Conservation (phyloP, 2,113 vertebrate genomes). For the Solea solea region DNA sequence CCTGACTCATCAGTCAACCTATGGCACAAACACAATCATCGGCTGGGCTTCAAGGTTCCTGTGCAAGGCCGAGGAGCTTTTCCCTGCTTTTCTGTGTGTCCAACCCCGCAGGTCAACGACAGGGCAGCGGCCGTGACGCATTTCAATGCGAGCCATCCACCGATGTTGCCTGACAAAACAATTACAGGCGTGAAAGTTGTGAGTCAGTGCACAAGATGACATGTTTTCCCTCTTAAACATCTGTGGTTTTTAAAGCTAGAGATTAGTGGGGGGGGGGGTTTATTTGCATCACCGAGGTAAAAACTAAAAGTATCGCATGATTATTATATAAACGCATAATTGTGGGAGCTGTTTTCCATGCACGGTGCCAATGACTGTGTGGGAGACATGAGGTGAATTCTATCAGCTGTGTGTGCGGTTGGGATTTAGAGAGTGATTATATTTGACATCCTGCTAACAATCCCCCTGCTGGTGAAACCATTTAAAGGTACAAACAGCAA, state of each 20-base stretch:
- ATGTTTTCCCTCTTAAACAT: not conserved
- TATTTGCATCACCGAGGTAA: not conserved
- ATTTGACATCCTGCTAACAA: slow-evolving; percentile 72
- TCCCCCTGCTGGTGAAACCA: slow-evolving; percentile 60
- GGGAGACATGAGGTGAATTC: slow-evolving; percentile 32
- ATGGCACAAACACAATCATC: slow-evolving; percentile 6
- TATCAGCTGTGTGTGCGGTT: slow-evolving; percentile 35
- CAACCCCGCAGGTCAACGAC: slow-evolving; percentile 12
- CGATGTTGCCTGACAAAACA: slow-evolving; percentile 5
- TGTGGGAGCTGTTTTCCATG: not conserved
- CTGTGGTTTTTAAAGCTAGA: not conserved
- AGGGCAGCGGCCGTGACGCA: not conserved
- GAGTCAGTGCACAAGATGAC: slow-evolving; percentile 8
- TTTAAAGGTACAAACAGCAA: slow-evolving; percentile 74
- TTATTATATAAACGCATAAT: not conserved
- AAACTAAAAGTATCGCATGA: slow-evolving; percentile 1
- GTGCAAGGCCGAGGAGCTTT: not conserved
- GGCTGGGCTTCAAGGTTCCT: not conserved
- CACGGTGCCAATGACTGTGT: slow-evolving; percentile 7
- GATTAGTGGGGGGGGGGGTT: too few relatives aligned
- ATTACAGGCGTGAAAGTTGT: slow-evolving; percentile 18
- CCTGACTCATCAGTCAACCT: slow-evolving; percentile 16
- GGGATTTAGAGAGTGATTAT: slow-evolving; percentile 61
- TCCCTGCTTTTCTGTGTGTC: not conserved
- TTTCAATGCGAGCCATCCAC: not conserved